Percentiles rank a stretch among this genome's conserved stretches.
phyloP scores from a whole-genome alignment of 2,113 vertebrate genomes.

The Phoxinus phoxinus region DNA sequence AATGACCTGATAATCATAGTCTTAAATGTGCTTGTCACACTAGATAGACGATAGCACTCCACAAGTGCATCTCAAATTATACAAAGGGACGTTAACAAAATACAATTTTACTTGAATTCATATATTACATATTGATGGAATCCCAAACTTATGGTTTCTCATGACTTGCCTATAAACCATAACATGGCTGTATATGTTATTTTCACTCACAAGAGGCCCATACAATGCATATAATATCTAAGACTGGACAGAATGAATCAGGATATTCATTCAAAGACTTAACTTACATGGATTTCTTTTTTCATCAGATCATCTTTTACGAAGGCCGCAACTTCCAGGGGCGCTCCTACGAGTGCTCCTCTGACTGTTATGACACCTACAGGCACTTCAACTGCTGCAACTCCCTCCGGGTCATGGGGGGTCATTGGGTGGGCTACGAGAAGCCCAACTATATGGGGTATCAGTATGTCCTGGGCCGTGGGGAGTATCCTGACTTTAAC shows the following conservation, averaged over 20 bases:
- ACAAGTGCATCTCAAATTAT: too few species aligned
- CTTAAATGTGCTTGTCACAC: not conserved
- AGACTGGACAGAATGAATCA: not conserved
- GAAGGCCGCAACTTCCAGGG: conserved; percentile 77
- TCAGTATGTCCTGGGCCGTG: conserved; percentile 74
- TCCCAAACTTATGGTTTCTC: too few species aligned
- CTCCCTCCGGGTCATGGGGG: conserved; percentile 74
- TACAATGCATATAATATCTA: too few species aligned
- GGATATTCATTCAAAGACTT: not conserved
- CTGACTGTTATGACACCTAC: conserved; percentile 75
- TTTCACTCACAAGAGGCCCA: not conserved
- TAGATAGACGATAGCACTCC: not conserved
- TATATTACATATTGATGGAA: too few species aligned
- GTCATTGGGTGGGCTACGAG: conserved; percentile 77
- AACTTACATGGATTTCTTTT: not conserved
- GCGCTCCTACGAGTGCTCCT: conserved; percentile 75
- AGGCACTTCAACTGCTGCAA: conserved; percentile 76
- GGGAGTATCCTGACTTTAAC: conserved; percentile 75
- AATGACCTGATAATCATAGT: not conserved
- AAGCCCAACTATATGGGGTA: conserved; percentile 75
- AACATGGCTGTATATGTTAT: not conserved
- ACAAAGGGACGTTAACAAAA: too few species aligned
- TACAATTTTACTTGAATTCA: too few species aligned
- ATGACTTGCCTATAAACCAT: too few species aligned
- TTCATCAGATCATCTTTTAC: conserved; percentile 75